These are phyloP conservation scores for Bicyclus anynana DNA, from an alignment of 1,140 invertebrate genomes.

Conservation along the genomic window DNA sequence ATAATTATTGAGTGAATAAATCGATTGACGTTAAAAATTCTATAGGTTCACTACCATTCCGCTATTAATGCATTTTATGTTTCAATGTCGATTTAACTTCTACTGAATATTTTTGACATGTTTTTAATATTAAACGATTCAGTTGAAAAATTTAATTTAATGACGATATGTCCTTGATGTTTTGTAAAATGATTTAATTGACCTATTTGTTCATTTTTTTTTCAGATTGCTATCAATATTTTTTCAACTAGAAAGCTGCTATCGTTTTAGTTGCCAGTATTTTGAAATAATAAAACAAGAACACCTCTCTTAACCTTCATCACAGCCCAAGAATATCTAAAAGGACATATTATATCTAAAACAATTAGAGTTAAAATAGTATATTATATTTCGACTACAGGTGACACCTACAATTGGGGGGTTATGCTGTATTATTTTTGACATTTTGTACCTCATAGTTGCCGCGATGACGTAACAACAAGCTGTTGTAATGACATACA, in stretches of 20 bases:
- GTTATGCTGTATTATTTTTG: not conserved
- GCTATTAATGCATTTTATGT: too few relatives aligned
- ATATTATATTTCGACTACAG: conserved; percentile 7
- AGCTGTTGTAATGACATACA: too few relatives aligned
- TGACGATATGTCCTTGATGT: conserved; percentile 32
- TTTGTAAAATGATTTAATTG: conserved; percentile 38
- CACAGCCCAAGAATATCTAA: conserved; percentile 66
- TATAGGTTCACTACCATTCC: too few relatives aligned
- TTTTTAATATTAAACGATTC: not conserved
- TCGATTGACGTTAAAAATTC: too few relatives aligned
- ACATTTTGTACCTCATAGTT: not conserved
- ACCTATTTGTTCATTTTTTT: conserved; percentile 36
- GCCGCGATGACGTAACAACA: too few relatives aligned
- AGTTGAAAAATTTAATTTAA: conserved; percentile 8
- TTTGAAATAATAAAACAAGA: conserved; percentile 2
- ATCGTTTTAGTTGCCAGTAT: conserved; percentile 36
- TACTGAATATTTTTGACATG: not conserved
- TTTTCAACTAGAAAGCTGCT: conserved; percentile 17
- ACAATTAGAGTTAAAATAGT: conserved; percentile 1
- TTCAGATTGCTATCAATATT: conserved; percentile 31
- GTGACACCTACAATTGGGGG: not conserved
- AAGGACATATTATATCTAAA: conserved; percentile 41
- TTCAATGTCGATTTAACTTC: not conserved
- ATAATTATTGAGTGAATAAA: too few relatives aligned
- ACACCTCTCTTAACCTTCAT: conserved; percentile 36